Base-by-base conservation (phyloP, 2,888 invertebrate genomes). In the Leptinotarsa peninsularis region DNA sequence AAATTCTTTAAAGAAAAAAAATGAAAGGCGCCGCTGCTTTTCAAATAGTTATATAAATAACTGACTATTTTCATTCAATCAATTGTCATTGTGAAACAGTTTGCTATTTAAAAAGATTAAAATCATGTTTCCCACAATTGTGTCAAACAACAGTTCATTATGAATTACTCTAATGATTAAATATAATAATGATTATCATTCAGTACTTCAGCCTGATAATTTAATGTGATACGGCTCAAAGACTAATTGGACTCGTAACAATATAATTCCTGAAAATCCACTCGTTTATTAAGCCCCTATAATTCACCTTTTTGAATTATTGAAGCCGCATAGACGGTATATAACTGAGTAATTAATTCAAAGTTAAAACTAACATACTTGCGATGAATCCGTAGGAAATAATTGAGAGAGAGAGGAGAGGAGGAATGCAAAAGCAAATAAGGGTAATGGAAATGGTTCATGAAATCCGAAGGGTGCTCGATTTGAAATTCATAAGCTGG, bases 241-340 rank as follows among this genome's bases (percentile, higher is more conserved):
- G 23, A 58, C 58, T 58, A 58, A 58, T 58, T 58, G 58, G 58
- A 58, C 58, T 58, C 58, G 21, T 43, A 63, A 63, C 43, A 33
- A 33, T 3, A 33, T 27, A 63, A 43, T 63, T 63, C n/a, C n/a
- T 27, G n/a, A 18, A 43, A 63, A 43, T 63, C 63, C 17, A 13
- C 43, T 43, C 63, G n/a, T 43, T 58, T 7, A 33, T 63, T 63
- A 63, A 63, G 43, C 63, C 43, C 43, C 63, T 63, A 63, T 63
- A 63, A 63, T 43, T 63, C 17, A 63, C 63, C 17, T 63, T 63
- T 18, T 63, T 63, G 63, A 63, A 63, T 63, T 63, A 63, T 63
- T 63, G 63, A 63, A 63, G 27, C 27, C 15, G 63, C 63, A 63
- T n/a, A 63, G 63, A n/a, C n/a, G 33, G 27, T 63, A 63, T 43